Evolutionary conservation across 2,888 invertebrate genomes (phyloP).

Genomic region (Fissipunctia ypsillon): DNA sequence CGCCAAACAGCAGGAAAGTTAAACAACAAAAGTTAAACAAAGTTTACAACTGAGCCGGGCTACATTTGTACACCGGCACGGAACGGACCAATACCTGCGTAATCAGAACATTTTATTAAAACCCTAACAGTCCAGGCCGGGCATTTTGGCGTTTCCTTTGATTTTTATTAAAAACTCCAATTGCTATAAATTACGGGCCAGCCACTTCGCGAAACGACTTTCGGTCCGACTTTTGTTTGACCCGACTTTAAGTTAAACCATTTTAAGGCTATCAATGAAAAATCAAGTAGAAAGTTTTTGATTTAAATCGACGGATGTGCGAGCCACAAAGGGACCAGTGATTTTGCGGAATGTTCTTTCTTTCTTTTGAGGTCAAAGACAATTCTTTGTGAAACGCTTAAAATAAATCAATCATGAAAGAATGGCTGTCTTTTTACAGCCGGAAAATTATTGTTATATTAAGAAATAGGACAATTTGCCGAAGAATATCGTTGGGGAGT

Average conservation of each 20-base stretch:
- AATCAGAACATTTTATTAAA: slow-evolving; percentile 60
- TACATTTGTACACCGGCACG: slow-evolving; percentile 28
- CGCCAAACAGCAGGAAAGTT: slow-evolving; percentile 24
- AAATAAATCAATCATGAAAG: slow-evolving; percentile 56
- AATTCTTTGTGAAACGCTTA: slow-evolving; percentile 54
- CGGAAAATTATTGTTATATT: slow-evolving; percentile 29
- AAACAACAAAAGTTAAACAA: slow-evolving; percentile 49
- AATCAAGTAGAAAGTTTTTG: slow-evolving; percentile 65
- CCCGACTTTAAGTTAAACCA: slow-evolving; percentile 62
- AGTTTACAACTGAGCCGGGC: slow-evolving; percentile 34
- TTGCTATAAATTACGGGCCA: slow-evolving; percentile 65
- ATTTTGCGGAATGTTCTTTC: slow-evolving; percentile 35
- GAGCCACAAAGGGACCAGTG: slow-evolving; percentile 43
- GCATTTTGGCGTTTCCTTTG: slow-evolving; percentile 46
- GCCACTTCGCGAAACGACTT: slow-evolving; percentile 63
- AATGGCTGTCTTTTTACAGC: slow-evolving; percentile 45
- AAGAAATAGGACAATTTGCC: slow-evolving; percentile 21
- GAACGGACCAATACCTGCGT: slow-evolving; percentile 57
- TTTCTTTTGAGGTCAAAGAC: slow-evolving; percentile 33
- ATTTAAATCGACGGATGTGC: slow-evolving; percentile 64
- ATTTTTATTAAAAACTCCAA: slow-evolving; percentile 69
- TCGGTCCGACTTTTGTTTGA: slow-evolving; percentile 62
- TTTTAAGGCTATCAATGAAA: slow-evolving; percentile 66
- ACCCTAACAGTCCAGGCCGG: slow-evolving; percentile 54
- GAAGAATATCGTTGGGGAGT: neutral